phyloP scores from a whole-genome alignment of 2,797 vertebrate genomes.

The Carcharodon carcharias region DNA sequence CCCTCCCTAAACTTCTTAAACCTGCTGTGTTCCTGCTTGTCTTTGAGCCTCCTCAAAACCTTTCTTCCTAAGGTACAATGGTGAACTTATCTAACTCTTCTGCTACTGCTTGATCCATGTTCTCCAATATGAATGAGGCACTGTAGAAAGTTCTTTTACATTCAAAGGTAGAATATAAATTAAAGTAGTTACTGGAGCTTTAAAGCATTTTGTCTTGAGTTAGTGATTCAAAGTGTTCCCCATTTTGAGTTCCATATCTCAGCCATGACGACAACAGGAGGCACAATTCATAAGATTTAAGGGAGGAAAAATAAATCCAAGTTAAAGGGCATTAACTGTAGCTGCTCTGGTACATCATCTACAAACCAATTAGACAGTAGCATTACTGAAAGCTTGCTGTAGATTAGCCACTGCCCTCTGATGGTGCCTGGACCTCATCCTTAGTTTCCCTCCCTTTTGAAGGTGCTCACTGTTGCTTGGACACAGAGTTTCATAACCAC shows the following conservation, averaged over 20 bases:
- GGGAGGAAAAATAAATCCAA: not conserved
- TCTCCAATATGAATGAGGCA: not conserved
- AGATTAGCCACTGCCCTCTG: not conserved
- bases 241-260: not conserved
- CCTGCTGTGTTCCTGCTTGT: not conserved
- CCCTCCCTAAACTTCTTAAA: not conserved
- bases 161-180: not conserved
- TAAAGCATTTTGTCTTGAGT: not conserved
- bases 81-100: not conserved
- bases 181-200: not conserved
- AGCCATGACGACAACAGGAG: not conserved
- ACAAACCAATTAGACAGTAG: not conserved
- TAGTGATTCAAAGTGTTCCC: not conserved
- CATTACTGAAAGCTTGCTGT: not conserved
- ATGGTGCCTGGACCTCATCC: not conserved
- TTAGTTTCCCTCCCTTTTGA: not conserved
- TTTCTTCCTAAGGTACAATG: not conserved
- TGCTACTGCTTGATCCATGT: not conserved
- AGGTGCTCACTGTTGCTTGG: not conserved
- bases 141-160: not conserved
- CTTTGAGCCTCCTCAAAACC: not conserved
- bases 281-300: not conserved
- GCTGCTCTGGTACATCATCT: not conserved
- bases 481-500: not conserved
- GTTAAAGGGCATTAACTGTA: not conserved